These are phyloP conservation scores for Rhabdornis inornatus DNA, from an alignment of 2,113 vertebrate species.

Conservation along the genomic window DNA sequence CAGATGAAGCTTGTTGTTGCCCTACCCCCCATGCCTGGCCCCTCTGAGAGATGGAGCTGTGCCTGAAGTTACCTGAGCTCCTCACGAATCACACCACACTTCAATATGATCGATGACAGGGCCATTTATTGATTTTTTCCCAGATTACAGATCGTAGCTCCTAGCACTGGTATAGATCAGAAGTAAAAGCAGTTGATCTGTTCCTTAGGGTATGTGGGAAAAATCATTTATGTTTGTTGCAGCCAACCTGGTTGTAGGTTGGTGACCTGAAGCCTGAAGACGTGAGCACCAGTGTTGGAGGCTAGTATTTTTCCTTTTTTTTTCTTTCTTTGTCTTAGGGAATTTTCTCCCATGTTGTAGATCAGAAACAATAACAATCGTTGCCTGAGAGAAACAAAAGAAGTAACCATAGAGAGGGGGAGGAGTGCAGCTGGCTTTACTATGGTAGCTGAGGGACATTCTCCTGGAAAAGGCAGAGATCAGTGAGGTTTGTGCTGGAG, in stretches of 20 bases:
- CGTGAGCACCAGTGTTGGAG: not conserved
- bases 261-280: not conserved
- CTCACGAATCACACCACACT: not conserved
- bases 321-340: not conserved
- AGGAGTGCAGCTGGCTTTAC: not conserved
- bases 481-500: accelerated
- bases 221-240: not conserved
- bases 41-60: not conserved
- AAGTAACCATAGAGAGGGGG: too few relatives aligned
- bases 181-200: not conserved
- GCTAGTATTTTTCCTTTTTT: not conserved
- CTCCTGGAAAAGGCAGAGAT: not conserved
- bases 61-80: not conserved
- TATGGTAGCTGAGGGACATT: not conserved
- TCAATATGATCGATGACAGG: not conserved
- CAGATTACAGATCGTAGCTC: accelerated
- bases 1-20: not conserved
- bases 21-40: not conserved
- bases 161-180: not conserved
- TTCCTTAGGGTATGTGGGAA: not conserved
- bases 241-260: accelerated
- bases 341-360: not conserved
- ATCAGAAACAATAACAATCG: accelerated
- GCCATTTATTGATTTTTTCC: not conserved
- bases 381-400: not conserved